Conservation (phyloP, 2,888 invertebrate species). For the Melinaea marsaeus region DNA sequence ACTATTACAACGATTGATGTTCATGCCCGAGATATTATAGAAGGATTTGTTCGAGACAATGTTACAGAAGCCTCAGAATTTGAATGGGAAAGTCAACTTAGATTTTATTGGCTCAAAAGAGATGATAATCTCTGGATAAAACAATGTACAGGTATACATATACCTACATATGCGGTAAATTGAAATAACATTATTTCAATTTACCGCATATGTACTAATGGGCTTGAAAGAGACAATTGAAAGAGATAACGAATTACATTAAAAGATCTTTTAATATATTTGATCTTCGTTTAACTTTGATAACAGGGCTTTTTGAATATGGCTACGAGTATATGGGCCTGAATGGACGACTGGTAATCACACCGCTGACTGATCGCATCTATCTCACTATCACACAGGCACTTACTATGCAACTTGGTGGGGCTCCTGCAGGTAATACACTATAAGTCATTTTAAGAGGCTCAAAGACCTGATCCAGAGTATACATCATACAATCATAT, state of each 20-base stretch:
- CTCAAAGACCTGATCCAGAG: background rate
- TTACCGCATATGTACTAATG: no score
- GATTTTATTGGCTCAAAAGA: constrained; percentile 93
- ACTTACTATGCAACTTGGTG: constrained; percentile 92
- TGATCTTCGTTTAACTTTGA: constrained; percentile 1
- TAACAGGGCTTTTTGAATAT: constrained; percentile 87
- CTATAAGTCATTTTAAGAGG: no score
- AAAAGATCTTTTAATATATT: background rate
- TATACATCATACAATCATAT: no score
- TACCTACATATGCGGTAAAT: no score
- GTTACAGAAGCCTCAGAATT: constrained; percentile 91
- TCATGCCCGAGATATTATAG: constrained; percentile 93
- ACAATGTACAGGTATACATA: constrained; percentile 84
- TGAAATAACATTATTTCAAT: no score
- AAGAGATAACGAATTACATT: background rate
- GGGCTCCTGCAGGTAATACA: constrained; percentile 87
- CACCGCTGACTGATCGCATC: constrained; percentile 94
- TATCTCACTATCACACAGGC: constrained; percentile 96
- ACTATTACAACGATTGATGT: constrained; percentile 94
- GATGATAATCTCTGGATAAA: constrained; percentile 88
- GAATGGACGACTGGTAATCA: constrained; percentile 93
- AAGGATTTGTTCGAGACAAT: constrained; percentile 87
- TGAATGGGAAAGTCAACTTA: constrained; percentile 95
- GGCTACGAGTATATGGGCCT: constrained; percentile 98
- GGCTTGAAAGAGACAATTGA: no score